These are phyloP conservation scores for Andricus curvator DNA, from an alignment of 2,888 invertebrate species.

Conservation along the genomic window DNA sequence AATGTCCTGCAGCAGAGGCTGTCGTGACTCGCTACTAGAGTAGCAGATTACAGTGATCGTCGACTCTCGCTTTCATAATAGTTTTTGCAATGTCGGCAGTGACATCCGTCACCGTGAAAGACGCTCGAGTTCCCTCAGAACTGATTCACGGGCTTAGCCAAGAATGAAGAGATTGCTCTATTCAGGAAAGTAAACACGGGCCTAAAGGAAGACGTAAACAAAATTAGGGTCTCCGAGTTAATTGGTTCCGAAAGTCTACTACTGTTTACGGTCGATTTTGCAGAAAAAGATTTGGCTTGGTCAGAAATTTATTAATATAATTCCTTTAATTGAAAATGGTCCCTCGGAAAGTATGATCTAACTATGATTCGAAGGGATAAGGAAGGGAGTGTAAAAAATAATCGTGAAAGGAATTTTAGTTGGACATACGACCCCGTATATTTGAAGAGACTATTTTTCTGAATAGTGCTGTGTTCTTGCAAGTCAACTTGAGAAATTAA, in stretches of 20 bases:
- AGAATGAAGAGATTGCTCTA: neutral
- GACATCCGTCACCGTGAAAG: slow-evolving; percentile 9
- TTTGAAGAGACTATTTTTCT: neutral
- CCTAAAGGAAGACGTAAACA: neutral
- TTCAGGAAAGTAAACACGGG: neutral
- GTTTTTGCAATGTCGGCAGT: slow-evolving; percentile 34
- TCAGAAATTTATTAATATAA: neutral
- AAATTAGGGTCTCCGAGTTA: neutral
- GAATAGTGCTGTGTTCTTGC: neutral
- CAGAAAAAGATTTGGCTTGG: neutral
- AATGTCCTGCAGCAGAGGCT: slow-evolving; percentile 33
- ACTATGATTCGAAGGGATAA: neutral
- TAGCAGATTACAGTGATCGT: slow-evolving; percentile 37
- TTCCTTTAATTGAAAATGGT: neutral
- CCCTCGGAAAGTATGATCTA: neutral
- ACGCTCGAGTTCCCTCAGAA: slow-evolving; percentile 15
- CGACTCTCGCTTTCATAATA: slow-evolving; percentile 31
- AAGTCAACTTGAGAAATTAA: neutral
- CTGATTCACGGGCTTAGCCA: slow-evolving; percentile 15
- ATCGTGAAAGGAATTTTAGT: neutral
- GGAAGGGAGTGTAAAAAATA: neutral
- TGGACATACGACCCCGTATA: neutral
- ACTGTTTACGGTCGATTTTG: neutral
- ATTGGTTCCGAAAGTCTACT: neutral
- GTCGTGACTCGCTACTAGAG: slow-evolving; percentile 39